Percentiles rank a stretch among this genome's conserved stretches.
These are phyloP conservation scores for Reticulitermes lucifugus DNA, from an alignment of 2,888 invertebrate genomes.

Conservation along the genomic window DNA sequence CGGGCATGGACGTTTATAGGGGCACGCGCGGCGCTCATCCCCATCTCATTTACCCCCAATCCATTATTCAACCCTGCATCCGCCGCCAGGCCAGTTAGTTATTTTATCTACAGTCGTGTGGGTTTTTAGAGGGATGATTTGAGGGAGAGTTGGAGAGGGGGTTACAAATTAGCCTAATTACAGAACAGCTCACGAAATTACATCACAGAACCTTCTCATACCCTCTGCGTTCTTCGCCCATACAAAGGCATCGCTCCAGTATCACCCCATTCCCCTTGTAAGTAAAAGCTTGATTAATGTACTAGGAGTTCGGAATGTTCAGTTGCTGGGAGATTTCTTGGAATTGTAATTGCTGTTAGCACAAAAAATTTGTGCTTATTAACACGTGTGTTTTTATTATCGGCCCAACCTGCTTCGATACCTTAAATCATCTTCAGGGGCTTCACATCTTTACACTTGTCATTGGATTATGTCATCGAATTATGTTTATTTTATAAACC, in stretches of 20 bases:
- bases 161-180: conserved; percentile 53
- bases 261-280: background rate
- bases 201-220: conserved; percentile 15
- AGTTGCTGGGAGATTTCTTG: background rate
- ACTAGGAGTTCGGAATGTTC: conserved; percentile 1
- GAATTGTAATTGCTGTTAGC: background rate
- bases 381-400: too few relatives aligned
- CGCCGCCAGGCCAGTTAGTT: conserved; percentile 40
- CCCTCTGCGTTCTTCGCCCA: background rate
- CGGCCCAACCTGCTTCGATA: too few relatives aligned
- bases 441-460: too few relatives aligned
- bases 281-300: conserved; percentile 4
- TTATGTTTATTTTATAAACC: too few relatives aligned
- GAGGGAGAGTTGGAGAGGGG: conserved; percentile 25
- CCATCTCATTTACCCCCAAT: conserved; percentile 61
- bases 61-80: conserved; percentile 58
- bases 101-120: conserved; percentile 41
- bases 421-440: too few relatives aligned
- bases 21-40: conserved; percentile 32
- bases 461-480: too few relatives aligned
- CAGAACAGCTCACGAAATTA: conserved; percentile 44
- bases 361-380: too few relatives aligned
- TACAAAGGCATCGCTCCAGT: background rate
- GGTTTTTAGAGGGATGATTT: conserved; percentile 58
- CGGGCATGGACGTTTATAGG: too few relatives aligned